Evolutionary conservation across 2,113 vertebrate species (phyloP), one percentile per base, ranked within the genome.

Genomic region (Heteronetta atricapilla): DNA sequence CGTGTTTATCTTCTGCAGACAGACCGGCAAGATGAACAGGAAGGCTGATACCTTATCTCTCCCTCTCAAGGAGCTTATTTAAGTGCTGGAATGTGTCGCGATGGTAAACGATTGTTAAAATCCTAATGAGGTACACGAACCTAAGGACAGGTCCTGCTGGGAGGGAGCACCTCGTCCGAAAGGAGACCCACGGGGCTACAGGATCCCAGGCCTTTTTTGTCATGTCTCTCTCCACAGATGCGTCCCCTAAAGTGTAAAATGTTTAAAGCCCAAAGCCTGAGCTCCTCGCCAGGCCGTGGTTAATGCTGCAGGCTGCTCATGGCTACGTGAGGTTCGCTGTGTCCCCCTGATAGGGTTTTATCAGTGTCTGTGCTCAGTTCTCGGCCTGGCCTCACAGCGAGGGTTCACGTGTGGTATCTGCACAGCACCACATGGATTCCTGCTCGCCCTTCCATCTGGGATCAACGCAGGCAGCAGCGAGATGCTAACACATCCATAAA

Each of bases 31-130:
- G 93, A 95, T 94, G 95, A 94, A 94, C 97, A 53, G 72, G 96
- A 97, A 97, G 92, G 82, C 69, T 46, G 78, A 93, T 93, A 93
- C 94, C 90, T 97, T 96, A 86, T 97, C 96, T 96, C 31, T 58
- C 18, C 44, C 60, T 53, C 90, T 91, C 74, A 77, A 83, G 44
- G 42, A 89, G 86, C 78, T 87, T 82, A 70, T 56, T 95, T 93
- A 90, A 42, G 53, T 75, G 60, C 20, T 87, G 95, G 97, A 98
- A 97, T 96, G 97, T 68, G 93, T 93, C 79, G 75, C 29, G 33
- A 94, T 96, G 97, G 97, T 96, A 96, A 96, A 78, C 20, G 83
- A 90, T 90, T 84, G 56, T 79, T 66, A 25, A 64, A 96, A 87
- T 53, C 82, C 62, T 76, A 89, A 70, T 13, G 90, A 79, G 67